Percentiles rank a stretch among this genome's conserved stretches.
Conservation (phyloP, 2,888 invertebrate genomes). For the Torymus auratus region DNA sequence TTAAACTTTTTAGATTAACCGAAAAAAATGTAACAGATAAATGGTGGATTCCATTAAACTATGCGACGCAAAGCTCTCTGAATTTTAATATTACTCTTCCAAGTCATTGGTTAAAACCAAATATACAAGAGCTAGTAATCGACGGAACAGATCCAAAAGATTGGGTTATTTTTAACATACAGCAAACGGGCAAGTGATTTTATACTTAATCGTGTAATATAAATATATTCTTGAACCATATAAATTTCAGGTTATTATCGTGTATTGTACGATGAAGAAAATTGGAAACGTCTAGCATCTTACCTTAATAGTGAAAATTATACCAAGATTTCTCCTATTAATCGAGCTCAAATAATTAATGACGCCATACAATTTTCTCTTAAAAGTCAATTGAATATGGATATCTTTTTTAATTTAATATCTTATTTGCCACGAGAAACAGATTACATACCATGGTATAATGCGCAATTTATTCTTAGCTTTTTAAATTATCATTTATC, state of each 20-base stretch:
- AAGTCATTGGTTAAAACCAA: constrained; percentile 77
- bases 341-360: constrained; percentile 88
- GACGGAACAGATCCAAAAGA: constrained; percentile 71
- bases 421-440: constrained; percentile 85
- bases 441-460: constrained; percentile 89
- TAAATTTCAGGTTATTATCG: constrained; percentile 81
- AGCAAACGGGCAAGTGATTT: constrained; percentile 79
- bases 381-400: constrained; percentile 82
- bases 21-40: constrained; percentile 47
- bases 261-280: constrained; percentile 86
- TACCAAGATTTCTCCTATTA: constrained; percentile 81
- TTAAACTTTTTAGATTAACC: constrained; percentile 41
- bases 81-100: constrained; percentile 78
- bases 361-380: constrained; percentile 86
- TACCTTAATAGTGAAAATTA: constrained; percentile 80
- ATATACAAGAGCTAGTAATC: constrained; percentile 65
- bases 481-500: constrained; percentile 56
- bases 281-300: constrained; percentile 84
- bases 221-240: background rate
- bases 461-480: constrained; percentile 56
- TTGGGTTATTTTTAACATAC: constrained; percentile 82
- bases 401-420: constrained; percentile 86
- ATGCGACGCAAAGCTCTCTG: constrained; percentile 57
- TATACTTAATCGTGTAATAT: background rate
- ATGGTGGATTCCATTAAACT: constrained; percentile 72